Conservation (phyloP, 2,888 invertebrate species). For the Eupithecia abbreviata region DNA sequence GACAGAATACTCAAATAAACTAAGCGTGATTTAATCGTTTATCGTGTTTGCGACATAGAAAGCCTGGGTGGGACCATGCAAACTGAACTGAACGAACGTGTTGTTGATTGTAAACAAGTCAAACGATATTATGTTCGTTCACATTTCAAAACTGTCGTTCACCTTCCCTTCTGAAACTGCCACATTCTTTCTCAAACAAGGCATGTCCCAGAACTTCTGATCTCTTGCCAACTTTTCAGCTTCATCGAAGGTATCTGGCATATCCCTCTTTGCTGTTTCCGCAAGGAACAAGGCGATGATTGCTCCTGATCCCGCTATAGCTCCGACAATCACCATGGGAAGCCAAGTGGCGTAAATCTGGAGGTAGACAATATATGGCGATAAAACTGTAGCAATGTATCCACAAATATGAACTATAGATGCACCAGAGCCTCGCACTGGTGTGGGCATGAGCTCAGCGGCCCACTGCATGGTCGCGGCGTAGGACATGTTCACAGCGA, state of each 20-base stretch:
- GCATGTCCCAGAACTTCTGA: conserved; percentile 61
- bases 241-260: conserved; percentile 73
- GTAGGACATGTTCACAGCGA: conserved; percentile 62
- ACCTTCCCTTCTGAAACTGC: conserved; percentile 38
- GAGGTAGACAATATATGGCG: conserved; percentile 68
- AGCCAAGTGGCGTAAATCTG: conserved; percentile 60
- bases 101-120: not conserved
- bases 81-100: not conserved
- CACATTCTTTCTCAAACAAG: conserved; percentile 52
- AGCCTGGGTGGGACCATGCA: not conserved
- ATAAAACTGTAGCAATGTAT: conserved; percentile 58
- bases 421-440: conserved; percentile 63
- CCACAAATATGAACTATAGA: conserved; percentile 64
- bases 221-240: conserved; percentile 61
- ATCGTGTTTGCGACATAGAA: not conserved
- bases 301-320: conserved; percentile 52
- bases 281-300: conserved; percentile 60
- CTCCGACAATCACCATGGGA: conserved; percentile 61
- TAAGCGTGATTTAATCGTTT: not conserved
- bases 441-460: conserved; percentile 63
- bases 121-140: not conserved
- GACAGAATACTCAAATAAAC: not conserved
- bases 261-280: conserved; percentile 67
- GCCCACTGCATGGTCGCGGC: conserved; percentile 62
- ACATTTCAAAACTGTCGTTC: conserved; percentile 48